These are phyloP conservation scores for Artemia sinica DNA, from an alignment of 2,888 invertebrate genomes.

Conservation along the genomic window DNA sequence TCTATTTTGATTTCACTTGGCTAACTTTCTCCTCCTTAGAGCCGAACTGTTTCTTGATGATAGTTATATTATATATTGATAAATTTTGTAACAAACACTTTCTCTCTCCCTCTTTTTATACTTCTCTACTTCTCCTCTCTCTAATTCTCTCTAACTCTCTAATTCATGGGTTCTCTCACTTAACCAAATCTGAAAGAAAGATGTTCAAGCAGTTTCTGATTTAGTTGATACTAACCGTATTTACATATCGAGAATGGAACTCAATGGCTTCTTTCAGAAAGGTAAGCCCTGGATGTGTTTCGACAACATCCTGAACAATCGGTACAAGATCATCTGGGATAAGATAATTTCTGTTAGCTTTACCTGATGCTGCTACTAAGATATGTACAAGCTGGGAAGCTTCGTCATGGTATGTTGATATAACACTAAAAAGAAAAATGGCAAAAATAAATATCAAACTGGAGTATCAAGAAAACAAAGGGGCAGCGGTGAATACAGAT, in stretches of 20 bases:
- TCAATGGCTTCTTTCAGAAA: constrained; percentile 95
- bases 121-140: too few relatives aligned
- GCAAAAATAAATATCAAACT: neutral
- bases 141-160: too few relatives aligned
- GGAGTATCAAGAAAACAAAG: too few relatives aligned
- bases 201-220: neutral
- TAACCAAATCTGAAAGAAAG: neutral
- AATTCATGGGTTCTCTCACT: neutral
- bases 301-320: constrained; percentile 89
- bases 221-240: constrained; percentile 49
- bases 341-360: constrained; percentile 28
- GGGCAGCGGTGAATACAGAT: too few relatives aligned
- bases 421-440: constrained; percentile 11
- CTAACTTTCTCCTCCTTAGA: too few relatives aligned
- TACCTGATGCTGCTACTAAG: constrained; percentile 14
- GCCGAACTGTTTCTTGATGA: too few relatives aligned
- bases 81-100: too few relatives aligned
- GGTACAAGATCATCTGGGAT: constrained; percentile 79
- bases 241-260: constrained; percentile 95
- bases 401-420: constrained; percentile 22
- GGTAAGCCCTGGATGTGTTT: constrained; percentile 89
- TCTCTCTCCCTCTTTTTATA: too few relatives aligned
- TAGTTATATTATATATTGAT: too few relatives aligned
- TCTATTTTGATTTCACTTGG: too few relatives aligned
- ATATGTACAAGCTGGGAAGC: constrained; percentile 23